Percentiles rank a stretch among this genome's conserved stretches.
These are phyloP conservation scores for Andrena dorsata DNA, from an alignment of 2,888 invertebrate species.

Conservation along the genomic window DNA sequence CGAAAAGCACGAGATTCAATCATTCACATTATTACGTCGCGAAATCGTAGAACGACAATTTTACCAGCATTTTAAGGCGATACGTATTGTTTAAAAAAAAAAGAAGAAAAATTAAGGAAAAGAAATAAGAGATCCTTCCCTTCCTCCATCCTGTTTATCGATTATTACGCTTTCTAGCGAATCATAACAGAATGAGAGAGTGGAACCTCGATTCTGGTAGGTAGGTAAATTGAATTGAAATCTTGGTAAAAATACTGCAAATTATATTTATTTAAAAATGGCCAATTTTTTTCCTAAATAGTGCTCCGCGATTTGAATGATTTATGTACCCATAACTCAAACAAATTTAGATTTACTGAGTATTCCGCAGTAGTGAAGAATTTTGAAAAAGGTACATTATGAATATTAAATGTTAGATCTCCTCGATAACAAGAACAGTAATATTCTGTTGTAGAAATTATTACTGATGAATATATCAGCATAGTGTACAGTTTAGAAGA, in stretches of 20 bases:
- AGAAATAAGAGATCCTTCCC: constrained; percentile 16
- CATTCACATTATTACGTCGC: constrained; percentile 14
- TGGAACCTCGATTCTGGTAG: constrained; percentile 29
- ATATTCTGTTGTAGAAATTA: constrained; percentile 4
- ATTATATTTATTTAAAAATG: not conserved
- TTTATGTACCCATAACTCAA: no score
- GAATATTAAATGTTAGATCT: no score
- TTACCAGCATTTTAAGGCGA: constrained; percentile 29
- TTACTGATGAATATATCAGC: not conserved
- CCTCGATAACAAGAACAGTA: not conserved
- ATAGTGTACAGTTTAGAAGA: not conserved
- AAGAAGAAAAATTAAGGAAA: constrained; percentile 2
- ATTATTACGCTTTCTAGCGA: constrained; percentile 18
- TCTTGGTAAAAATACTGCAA: constrained; percentile 6
- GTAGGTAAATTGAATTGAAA: constrained; percentile 14
- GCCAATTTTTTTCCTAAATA: not conserved
- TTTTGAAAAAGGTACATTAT: no score
- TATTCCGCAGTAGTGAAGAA: no score
- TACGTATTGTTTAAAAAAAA: constrained; percentile 36
- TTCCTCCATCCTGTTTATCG: constrained; percentile 21
- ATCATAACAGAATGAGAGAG: not conserved
- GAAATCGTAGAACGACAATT: constrained; percentile 33
- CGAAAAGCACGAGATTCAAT: constrained; percentile 3
- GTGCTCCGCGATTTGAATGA: not conserved
- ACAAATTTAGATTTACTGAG: no score